A percentile compares a stretch with the other conserved stretches of the same genome.
Evolutionary conservation across 2,113 vertebrate genomes (phyloP).

Genomic region (Archilochus colubris): DNA sequence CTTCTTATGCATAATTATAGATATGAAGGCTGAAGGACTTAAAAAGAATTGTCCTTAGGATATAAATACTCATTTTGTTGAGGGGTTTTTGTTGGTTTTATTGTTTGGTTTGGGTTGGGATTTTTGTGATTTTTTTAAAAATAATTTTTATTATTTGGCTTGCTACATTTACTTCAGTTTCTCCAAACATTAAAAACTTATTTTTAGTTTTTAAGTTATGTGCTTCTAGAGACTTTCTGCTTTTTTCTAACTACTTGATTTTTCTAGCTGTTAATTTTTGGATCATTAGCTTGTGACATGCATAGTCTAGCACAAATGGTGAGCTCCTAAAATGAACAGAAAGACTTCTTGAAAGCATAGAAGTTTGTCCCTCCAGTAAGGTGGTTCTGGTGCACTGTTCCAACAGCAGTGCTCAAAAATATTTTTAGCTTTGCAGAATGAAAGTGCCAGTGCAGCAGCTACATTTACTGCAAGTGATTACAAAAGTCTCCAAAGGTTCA

Average conservation of each 20-base stretch:
- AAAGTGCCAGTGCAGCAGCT: neutral
- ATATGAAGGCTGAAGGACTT: neutral
- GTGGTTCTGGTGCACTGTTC: neutral
- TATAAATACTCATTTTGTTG: too few relatives aligned
- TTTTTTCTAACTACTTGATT: neutral
- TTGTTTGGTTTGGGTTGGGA: neutral
- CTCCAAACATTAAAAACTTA: neutral
- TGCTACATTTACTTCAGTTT: neutral
- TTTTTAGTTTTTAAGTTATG: neutral
- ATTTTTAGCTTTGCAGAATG: neutral
- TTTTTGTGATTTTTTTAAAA: neutral
- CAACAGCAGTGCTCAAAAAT: neutral
- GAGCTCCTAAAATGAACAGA: neutral
- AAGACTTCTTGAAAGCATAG: neutral
- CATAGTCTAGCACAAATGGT: neutral
- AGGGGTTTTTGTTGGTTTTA: fast-evolving
- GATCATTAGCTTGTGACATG: neutral
- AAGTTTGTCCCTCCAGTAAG: neutral
- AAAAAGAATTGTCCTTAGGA: neutral
- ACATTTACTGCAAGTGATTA: neutral
- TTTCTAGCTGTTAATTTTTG: neutral
- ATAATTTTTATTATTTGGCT: neutral
- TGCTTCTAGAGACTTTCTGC: neutral
- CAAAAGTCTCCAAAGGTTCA: neutral
- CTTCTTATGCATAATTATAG: neutral